Conservation (phyloP, 2,888 invertebrate species). For the Smittia aterrima region DNA sequence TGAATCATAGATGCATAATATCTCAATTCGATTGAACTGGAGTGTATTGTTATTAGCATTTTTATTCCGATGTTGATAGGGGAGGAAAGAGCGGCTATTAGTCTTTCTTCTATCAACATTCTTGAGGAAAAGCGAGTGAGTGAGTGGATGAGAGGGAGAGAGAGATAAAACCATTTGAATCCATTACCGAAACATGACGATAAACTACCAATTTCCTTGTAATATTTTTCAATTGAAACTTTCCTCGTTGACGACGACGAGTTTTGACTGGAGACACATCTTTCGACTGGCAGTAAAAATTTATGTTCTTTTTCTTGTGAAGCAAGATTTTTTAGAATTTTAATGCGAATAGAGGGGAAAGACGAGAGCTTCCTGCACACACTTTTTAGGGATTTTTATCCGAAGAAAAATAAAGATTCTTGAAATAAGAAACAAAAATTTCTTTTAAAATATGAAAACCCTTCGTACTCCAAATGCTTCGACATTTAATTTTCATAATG, state of each 20-base stretch:
- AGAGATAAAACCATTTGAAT: conserved; percentile 31
- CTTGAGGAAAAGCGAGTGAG: too few species aligned
- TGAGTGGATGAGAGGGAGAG: too few species aligned
- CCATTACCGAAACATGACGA: conserved; percentile 41
- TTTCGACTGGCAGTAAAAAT: conserved; percentile 29
- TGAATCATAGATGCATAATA: conserved; percentile 32
- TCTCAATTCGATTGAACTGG: conserved; percentile 17
- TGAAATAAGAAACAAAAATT: too few species aligned
- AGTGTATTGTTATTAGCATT: conserved; percentile 40
- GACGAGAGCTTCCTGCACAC: background rate
- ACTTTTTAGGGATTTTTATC: background rate
- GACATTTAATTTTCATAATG: too few species aligned
- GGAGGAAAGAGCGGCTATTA: conserved; percentile 28
- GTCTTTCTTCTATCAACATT: background rate
- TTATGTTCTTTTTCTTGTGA: conserved; percentile 21
- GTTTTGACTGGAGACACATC: conserved; percentile 2
- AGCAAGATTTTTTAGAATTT: background rate
- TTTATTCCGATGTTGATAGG: conserved; percentile 11
- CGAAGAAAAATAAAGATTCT: too few species aligned
- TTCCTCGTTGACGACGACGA: background rate
- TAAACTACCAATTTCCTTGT: conserved; percentile 41
- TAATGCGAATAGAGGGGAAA: background rate
- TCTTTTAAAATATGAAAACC: too few species aligned
- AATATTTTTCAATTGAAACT: conserved; percentile 38
- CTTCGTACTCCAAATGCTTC: too few species aligned